phyloP scores from a whole-genome alignment of 2,797 vertebrate genomes.

The Squalus acanthias region DNA sequence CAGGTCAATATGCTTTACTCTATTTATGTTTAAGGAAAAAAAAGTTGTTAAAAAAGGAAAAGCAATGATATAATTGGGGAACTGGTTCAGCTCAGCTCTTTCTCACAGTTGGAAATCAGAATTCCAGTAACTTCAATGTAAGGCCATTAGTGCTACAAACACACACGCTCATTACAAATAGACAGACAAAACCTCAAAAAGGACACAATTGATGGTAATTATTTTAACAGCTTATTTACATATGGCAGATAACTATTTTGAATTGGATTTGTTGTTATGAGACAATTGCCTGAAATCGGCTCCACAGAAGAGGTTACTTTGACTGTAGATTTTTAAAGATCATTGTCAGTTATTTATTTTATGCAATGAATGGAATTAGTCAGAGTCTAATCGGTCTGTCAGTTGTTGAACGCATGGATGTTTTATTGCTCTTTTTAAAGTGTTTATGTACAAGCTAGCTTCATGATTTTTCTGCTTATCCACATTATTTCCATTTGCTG shows the following conservation, averaged over 20 bases:
- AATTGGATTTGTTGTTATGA: background rate
- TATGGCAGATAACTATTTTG: background rate
- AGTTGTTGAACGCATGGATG: background rate
- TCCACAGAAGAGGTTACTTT: background rate
- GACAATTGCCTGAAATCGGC: background rate
- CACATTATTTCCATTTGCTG: constrained; percentile 5
- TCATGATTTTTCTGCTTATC: background rate
- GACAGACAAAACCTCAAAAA: background rate
- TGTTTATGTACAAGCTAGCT: constrained; percentile 1
- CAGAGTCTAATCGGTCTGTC: background rate
- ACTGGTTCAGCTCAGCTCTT: background rate
- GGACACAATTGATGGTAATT: background rate
- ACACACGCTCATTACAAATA: background rate
- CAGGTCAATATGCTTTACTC: background rate
- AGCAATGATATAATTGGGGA: background rate
- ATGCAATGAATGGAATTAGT: no score
- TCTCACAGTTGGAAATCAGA: background rate
- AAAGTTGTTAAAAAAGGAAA: background rate
- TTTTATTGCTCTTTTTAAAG: background rate
- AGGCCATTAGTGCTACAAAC: background rate
- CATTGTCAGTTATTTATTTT: background rate
- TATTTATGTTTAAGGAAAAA: background rate
- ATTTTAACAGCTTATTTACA: background rate
- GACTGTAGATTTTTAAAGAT: background rate
- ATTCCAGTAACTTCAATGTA: background rate